These are phyloP conservation scores for Ectobius pallidus DNA, from an alignment of 2,888 invertebrate genomes.

Conservation along the genomic window DNA sequence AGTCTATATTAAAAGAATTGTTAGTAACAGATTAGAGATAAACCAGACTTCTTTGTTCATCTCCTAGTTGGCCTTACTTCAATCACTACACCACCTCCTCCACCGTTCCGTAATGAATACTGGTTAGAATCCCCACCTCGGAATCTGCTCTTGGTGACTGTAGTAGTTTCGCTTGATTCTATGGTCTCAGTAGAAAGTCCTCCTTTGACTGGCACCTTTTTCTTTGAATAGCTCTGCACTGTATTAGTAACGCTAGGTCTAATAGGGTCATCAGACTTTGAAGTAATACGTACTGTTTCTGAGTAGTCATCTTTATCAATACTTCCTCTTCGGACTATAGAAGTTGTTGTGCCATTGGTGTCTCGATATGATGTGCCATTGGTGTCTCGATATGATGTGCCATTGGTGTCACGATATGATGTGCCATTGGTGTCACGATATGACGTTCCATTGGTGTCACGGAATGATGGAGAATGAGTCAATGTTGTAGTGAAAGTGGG, in stretches of 20 bases:
- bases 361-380: slow-evolving; percentile 17
- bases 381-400: slow-evolving; percentile 21
- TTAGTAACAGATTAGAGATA: not conserved
- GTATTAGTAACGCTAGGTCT: slow-evolving; percentile 74
- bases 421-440: slow-evolving; percentile 19
- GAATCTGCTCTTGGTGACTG: slow-evolving; percentile 69
- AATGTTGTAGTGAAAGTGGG: slow-evolving; percentile 11
- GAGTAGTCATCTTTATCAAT: slow-evolving; percentile 74
- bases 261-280: slow-evolving; percentile 68
- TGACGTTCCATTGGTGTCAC: not conserved
- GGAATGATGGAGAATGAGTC: slow-evolving; percentile 28
- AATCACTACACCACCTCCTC: slow-evolving; percentile 63
- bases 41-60: too few relatives aligned
- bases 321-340: slow-evolving; percentile 50
- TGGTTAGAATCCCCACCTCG: slow-evolving; percentile 58
- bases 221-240: slow-evolving; percentile 71
- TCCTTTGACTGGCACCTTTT: slow-evolving; percentile 69
- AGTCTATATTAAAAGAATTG: too few relatives aligned
- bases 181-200: slow-evolving; percentile 67
- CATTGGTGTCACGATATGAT: slow-evolving; percentile 20
- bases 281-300: slow-evolving; percentile 69
- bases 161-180: slow-evolving; percentile 73
- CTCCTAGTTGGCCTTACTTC: slow-evolving; percentile 58
- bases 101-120: slow-evolving; percentile 51
- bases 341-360: slow-evolving; percentile 22